Conservation (phyloP, 1,140 invertebrate genomes). For the Amyelois transitella region DNA sequence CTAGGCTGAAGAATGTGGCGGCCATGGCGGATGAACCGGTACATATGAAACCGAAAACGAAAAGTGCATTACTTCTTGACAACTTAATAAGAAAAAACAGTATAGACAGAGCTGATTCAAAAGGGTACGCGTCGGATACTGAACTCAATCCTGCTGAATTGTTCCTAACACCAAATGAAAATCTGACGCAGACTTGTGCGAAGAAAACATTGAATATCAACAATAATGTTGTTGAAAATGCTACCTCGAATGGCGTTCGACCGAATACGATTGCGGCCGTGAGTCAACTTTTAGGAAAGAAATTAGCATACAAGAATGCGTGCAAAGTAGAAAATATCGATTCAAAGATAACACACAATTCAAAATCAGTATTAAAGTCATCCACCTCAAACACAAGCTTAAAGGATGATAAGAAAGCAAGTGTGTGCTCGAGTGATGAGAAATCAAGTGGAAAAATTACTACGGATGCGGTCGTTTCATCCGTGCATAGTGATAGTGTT, state of each 20-base stretch:
- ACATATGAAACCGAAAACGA: constrained; percentile 60
- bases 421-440: not conserved
- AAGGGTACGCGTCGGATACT: constrained; percentile 48
- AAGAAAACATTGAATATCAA: constrained; percentile 69
- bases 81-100: constrained; percentile 75
- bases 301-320: constrained; percentile 57
- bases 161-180: constrained; percentile 54
- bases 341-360: constrained; percentile 53
- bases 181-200: constrained; percentile 34
- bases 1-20: constrained; percentile 37
- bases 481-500: not conserved
- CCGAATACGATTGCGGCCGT: constrained; percentile 61
- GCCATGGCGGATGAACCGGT: constrained; percentile 36
- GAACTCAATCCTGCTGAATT: constrained; percentile 61
- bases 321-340: constrained; percentile 58
- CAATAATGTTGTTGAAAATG: constrained; percentile 73
- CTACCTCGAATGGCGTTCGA: constrained; percentile 46
- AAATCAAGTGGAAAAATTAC: not conserved
- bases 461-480: not conserved
- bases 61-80: constrained; percentile 70
- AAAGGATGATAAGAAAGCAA: constrained; percentile 30
- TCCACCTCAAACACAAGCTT: constrained; percentile 41
- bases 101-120: constrained; percentile 66
- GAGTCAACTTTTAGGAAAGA: constrained; percentile 53
- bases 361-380: constrained; percentile 62